These are phyloP conservation scores for Procambarus clarkii DNA, from an alignment of 1,140 invertebrate genomes.

Conservation along the genomic window DNA sequence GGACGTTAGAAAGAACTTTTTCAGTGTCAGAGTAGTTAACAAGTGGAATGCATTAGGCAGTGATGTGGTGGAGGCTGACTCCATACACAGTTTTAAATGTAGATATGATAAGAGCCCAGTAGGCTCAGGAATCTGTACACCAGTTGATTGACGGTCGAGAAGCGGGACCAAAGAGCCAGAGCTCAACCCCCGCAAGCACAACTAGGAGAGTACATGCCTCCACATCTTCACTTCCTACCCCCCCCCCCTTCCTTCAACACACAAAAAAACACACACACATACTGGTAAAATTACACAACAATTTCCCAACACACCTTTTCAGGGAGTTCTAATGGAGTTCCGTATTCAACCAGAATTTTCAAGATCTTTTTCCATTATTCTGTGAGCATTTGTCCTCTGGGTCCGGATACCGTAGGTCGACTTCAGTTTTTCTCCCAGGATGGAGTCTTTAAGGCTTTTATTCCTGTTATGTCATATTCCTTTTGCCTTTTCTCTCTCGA, in stretches of 20 bases:
- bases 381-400: neutral
- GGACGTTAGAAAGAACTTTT: too few relatives aligned
- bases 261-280: neutral
- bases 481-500: neutral
- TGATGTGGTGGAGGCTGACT: too few relatives aligned
- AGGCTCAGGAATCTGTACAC: too few relatives aligned
- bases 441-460: neutral
- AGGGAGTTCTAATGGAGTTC: constrained; percentile 14
- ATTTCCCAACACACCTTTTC: constrained; percentile 7
- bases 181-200: too few relatives aligned
- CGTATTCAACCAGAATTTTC: constrained; percentile 10
- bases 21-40: too few relatives aligned
- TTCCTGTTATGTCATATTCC: neutral
- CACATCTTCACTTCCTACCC: neutral
- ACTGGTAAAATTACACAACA: constrained; percentile 12
- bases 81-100: too few relatives aligned
- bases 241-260: neutral
- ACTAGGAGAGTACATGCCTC: neutral
- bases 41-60: too few relatives aligned
- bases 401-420: neutral
- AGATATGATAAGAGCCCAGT: too few relatives aligned
- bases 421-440: neutral
- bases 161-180: too few relatives aligned
- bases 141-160: too few relatives aligned
- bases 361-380: constrained; percentile 15